Base-by-base conservation (phyloP, 2,113 vertebrate genomes). In the Felis chaus region DNA sequence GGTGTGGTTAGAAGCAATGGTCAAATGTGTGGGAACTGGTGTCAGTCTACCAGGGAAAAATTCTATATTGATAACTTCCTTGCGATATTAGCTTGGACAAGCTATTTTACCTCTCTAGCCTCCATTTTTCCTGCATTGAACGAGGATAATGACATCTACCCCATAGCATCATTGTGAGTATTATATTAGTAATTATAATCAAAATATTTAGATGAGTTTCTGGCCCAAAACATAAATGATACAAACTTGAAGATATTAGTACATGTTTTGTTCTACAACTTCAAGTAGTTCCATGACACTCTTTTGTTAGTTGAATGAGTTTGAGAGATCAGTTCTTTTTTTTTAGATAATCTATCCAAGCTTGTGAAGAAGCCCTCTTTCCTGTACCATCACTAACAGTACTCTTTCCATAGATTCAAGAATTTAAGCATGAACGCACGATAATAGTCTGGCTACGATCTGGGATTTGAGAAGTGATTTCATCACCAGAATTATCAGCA, bases 401-500 rank as follows among this genome's bases (percentile, higher is more conserved):
- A 66, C 1, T 63, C 16, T 81, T 25, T 25, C 6, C 6, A 4
- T 7, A 27, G 4, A 36, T 48, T 85, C 11, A 9, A 36, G 14
- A 13, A 48, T 36, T 92, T 86, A 71, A 69, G 16, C 36, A 15
- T 33, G 27, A 65, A 23, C 11, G 0, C 7, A 27, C 5, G 36
- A 29, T 78, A 16, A 76, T 27, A 66, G 81, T 84, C 45, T 84
- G 50, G 4, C 50, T 89, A 21, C 25, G 16, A 29, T 48, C 74
- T 61, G 74, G 55, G 21, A 79, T 69, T 41, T 50, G 53, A 97
- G 61, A 69, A 90, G 27, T 76, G 79, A 53, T 89, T 95, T 97
- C 82, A 80, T 82, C 89, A 33, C 57, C 91, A 91, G 79, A 86
- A 79, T 91, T 68, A 39, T 82, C 83, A 65, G 61, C 31, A 92